phyloP scores from a whole-genome alignment of 2,888 invertebrate species.

The Pterostichus niger region DNA sequence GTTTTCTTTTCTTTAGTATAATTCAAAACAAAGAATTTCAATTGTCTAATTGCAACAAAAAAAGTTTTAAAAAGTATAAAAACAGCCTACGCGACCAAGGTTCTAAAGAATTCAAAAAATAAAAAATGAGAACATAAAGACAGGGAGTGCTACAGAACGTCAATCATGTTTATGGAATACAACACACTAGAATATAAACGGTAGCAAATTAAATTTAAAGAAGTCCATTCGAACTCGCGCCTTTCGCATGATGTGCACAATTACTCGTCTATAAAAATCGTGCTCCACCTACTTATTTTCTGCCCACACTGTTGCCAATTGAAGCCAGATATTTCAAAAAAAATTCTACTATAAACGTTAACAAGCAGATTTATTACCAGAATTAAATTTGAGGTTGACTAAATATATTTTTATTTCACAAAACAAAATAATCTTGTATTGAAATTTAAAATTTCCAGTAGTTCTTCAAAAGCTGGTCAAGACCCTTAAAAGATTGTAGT shows the following conservation, averaged over 20 bases:
- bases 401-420: no score
- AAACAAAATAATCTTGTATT: no score
- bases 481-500: no score
- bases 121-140: constrained; percentile 28
- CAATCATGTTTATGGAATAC: constrained; percentile 53
- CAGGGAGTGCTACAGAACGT: constrained; percentile 37
- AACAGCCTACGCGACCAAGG: constrained; percentile 6
- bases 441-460: no score
- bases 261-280: constrained; percentile 56
- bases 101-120: constrained; percentile 21
- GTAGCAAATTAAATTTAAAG: constrained; percentile 50
- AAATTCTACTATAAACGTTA: no score
- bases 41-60: not conserved
- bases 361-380: no score
- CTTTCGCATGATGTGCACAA: constrained; percentile 21
- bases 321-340: no score
- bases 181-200: constrained; percentile 25
- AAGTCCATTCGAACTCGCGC: constrained; percentile 32
- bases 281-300: constrained; percentile 11
- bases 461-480: no score
- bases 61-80: constrained; percentile 25
- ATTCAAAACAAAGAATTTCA: not conserved
- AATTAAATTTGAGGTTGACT: no score
- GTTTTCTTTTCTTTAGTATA: no score
- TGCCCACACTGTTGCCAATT: constrained; percentile 2